Evolutionary conservation across 2,888 invertebrate species (phyloP), one percentile per base, ranked within the genome.

Genomic region (Volucella zonaria): DNA sequence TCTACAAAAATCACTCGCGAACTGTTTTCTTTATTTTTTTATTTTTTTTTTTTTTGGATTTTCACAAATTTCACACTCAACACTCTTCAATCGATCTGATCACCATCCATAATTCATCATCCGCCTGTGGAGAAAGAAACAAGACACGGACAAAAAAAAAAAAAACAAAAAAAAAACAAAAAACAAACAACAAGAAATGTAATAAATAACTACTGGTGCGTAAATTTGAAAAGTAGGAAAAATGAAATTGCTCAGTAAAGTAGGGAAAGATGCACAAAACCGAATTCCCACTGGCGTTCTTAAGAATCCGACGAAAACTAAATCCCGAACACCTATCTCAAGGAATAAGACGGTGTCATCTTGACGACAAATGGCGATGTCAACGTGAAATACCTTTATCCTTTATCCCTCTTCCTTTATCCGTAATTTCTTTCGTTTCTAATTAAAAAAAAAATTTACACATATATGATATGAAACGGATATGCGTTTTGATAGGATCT

Each of bases 281-380:
- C 43, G 64, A 14, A 70, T 67, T 70, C 58, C 56, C 31, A 31
- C 31, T 59, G 76, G 59, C 73, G 58, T 54, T 64, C 79, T 76
- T 83, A 75, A 83, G 79, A 77, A 64, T 58, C 73, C 85, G 80
- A 73, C 43, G 66, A 59, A 85, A 85, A 85, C 85, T 85, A 85
- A 85, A 76, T 82, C 78, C 66, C 74, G 71, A 31, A 67, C 81
- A 81, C 71, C 71, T 64, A 74, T 68, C 56, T 62, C 47, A 15
- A 70, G 40, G 66, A 78, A 62, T 62, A 76, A 47, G 76, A 68
- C 75, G 85, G 81, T 85, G 81, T 81, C 81, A 85, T 81, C 85
- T 85, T 85, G 76, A 85, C 76, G 68, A 74, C 78, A 82, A 82
- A 56, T 56, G 61, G 66, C 70, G 67, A 73, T 59, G 67, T 62